Evolutionary conservation across 2,888 invertebrate genomes (phyloP), one percentile per base, ranked within the genome.

Genomic region (Rotaria sp.): DNA sequence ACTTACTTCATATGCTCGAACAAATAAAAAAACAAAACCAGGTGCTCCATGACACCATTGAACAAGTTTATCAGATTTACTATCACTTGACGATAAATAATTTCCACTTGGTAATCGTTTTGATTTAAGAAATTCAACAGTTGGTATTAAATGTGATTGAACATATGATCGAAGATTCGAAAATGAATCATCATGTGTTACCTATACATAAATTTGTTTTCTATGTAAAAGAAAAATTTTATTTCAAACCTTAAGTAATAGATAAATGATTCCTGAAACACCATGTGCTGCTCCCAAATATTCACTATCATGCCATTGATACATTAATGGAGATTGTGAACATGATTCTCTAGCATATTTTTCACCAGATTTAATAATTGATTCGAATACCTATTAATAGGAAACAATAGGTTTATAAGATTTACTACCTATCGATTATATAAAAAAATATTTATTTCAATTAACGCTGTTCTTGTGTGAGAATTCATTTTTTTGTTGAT

Each of bases 41-140:
- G 96, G 95, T 41, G 96, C 95, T n/a, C 96, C 96, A 90, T 96
- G 96, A 91, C 96, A 96, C 96, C 96, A 96, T 89, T 96, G 96
- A 38, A 96, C 94, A 88, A 96, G 93, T 90, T 93, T 93, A 90
- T 96, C 96, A 52, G 93, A 92, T 84, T 91, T 89, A 21, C 88
- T 91, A 88, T 93, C 86, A 87, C 94, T 88, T 0, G 95, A 95
- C 0, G 95, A 95, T 1, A 95, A 95, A 90, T 94, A 94, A 88
- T 92, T 92, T n/a, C 92, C 92, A 11, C 92, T 92, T 1, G 91
- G 90, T 88, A 90, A 92, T 87, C 89, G 89, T 80, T 91, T 88
- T 5, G 89, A 88, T 87, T 90, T 87, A 89, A 92, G 87, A 87
- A 89, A 91, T 87, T 92, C 92, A 84, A 92, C 88, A n/a, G 90